A percentile compares a stretch with the other conserved stretches of the same genome.
phyloP scores from a whole-genome alignment of 2,888 invertebrate species.

The Zygogramma bicolorata region DNA sequence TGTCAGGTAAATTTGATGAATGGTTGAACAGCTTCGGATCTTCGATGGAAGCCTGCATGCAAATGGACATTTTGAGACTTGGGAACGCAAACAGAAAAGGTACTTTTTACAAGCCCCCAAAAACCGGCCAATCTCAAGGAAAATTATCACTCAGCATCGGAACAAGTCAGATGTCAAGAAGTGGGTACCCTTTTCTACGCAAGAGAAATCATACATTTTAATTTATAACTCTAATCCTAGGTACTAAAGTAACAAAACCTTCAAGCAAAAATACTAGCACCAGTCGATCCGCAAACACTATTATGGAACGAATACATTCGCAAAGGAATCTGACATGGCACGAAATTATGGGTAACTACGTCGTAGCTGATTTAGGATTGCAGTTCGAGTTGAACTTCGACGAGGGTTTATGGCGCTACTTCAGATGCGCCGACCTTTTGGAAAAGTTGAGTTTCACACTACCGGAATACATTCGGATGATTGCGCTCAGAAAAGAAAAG shows the following conservation, averaged over 20 bases:
- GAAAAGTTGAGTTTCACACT: constrained; percentile 76
- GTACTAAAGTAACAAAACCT: constrained; percentile 19
- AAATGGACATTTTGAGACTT: constrained; percentile 76
- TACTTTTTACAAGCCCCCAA: constrained; percentile 36
- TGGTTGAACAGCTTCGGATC: constrained; percentile 77
- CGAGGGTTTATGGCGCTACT: constrained; percentile 74
- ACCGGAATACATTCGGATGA: constrained; percentile 69
- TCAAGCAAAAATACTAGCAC: constrained; percentile 20
- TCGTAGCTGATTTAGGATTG: constrained; percentile 77
- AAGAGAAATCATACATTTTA: too few species aligned
- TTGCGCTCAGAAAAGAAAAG: constrained; percentile 74
- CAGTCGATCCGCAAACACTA: constrained; percentile 41
- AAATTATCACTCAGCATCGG: neutral
- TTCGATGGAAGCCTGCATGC: constrained; percentile 77
- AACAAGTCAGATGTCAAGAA: constrained; percentile 21
- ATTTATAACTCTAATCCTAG: too few species aligned
- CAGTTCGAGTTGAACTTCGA: constrained; percentile 78
- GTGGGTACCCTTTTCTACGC: too few species aligned
- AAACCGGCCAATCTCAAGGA: constrained; percentile 11
- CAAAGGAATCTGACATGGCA: constrained; percentile 72
- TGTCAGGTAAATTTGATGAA: constrained; percentile 72
- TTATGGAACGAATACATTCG: constrained; percentile 57
- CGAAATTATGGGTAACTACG: constrained; percentile 76
- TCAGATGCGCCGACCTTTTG: constrained; percentile 81
- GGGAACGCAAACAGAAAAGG: constrained; percentile 45